Evolutionary conservation across 2,113 vertebrate genomes (phyloP).

Genomic region (Porphyrio hochstetteri): DNA sequence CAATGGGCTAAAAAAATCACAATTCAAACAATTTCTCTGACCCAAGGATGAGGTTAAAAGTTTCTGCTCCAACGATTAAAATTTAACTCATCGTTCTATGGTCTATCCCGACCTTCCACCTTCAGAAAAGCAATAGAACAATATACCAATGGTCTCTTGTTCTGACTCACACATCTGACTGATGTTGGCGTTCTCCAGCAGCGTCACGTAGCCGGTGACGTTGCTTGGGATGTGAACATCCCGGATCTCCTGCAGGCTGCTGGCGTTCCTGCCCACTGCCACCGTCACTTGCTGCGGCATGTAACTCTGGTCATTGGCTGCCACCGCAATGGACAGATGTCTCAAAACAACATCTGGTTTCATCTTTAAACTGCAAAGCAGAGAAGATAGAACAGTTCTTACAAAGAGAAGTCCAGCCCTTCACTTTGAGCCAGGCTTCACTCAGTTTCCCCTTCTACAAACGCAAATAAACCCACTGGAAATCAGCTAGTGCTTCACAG

Average conservation of each 20-base stretch:
- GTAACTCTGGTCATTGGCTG: conserved; percentile 95
- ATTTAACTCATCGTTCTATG: not conserved
- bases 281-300: conserved; percentile 98
- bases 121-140: not conserved
- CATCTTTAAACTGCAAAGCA: conserved; percentile 88
- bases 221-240: conserved; percentile 97
- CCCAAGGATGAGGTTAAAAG: not conserved
- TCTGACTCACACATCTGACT: conserved; percentile 91
- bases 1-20: not conserved
- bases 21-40: not conserved
- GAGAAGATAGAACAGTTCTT: not conserved
- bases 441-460: not conserved
- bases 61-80: not conserved
- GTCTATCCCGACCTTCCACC: not conserved
- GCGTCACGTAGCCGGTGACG: conserved; percentile 92
- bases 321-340: conserved; percentile 91
- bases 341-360: conserved; percentile 93
- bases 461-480: not conserved
- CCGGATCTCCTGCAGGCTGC: conserved; percentile 90
- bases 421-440: not conserved
- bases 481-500: not conserved
- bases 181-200: conserved; percentile 96
- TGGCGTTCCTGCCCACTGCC: conserved; percentile 88
- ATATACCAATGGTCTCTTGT: conserved; percentile 4
- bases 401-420: not conserved